Percentiles rank a stretch among this genome's conserved stretches.
These are phyloP conservation scores for Lamellibrachia columna DNA, from an alignment of 2,888 invertebrate genomes.

Conservation along the genomic window DNA sequence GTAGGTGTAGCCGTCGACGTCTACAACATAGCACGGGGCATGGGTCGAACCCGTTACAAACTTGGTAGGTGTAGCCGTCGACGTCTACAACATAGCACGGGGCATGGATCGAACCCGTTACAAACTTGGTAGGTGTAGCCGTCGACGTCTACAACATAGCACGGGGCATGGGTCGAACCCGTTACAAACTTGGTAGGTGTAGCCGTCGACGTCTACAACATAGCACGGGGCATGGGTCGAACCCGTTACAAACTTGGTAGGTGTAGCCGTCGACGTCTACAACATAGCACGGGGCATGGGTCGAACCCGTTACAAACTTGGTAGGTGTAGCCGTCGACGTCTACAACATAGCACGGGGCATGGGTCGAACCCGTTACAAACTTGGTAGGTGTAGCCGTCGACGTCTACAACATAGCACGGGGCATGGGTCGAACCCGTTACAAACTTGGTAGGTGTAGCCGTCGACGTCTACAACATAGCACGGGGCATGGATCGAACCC, in stretches of 20 bases:
- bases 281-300: neutral
- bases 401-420: neutral
- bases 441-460: neutral
- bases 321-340: neutral
- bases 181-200: neutral
- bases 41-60: no score
- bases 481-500: no score
- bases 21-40: neutral
- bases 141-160: neutral
- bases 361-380: no score
- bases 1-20: neutral
- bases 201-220: neutral
- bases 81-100: neutral
- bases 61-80: neutral
- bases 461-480: neutral
- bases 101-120: no score
- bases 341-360: neutral
- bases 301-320: no score
- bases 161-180: no score
- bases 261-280: neutral
- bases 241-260: neutral
- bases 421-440: no score
- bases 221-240: no score
- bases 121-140: neutral
- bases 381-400: neutral